phyloP scores from a whole-genome alignment of 2,797 vertebrate genomes.

The Chiropotes sagulatus region DNA sequence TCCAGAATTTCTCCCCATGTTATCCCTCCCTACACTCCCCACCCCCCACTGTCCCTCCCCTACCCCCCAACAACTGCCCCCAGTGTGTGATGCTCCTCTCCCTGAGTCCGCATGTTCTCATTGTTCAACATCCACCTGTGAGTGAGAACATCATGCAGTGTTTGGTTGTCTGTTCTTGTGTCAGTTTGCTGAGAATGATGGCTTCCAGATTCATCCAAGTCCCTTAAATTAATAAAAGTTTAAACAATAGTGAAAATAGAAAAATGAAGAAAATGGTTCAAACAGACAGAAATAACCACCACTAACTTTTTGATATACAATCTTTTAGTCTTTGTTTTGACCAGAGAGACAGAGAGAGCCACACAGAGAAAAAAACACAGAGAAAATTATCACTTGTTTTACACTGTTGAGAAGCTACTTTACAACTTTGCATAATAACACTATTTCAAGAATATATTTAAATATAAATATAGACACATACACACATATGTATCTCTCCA shows the following conservation, averaged over 20 bases:
- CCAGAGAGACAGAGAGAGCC: not conserved
- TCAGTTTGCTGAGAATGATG: too few species aligned
- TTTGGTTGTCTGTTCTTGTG: too few species aligned
- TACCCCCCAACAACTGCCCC: accelerated
- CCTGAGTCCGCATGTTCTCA: too few species aligned
- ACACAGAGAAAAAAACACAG: not conserved
- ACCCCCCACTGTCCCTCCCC: too few species aligned
- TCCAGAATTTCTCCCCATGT: too few species aligned
- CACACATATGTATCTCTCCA: not conserved
- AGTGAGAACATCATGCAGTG: too few species aligned
- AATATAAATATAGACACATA: not conserved
- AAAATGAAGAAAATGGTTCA: not conserved
- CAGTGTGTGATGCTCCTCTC: too few species aligned
- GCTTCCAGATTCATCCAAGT: too few species aligned
- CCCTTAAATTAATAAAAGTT: not conserved
- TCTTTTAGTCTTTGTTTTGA: not conserved
- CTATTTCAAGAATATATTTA: not conserved
- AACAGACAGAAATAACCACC: not conserved
- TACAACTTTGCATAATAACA: not conserved
- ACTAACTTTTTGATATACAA: not conserved
- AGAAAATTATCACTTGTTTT: not conserved
- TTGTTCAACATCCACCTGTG: too few species aligned
- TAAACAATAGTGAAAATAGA: not conserved
- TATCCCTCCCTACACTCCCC: too few species aligned
- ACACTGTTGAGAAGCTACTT: not conserved